Evolutionary conservation across 2,888 invertebrate genomes (phyloP).

Genomic region (Thelaira solivaga): DNA sequence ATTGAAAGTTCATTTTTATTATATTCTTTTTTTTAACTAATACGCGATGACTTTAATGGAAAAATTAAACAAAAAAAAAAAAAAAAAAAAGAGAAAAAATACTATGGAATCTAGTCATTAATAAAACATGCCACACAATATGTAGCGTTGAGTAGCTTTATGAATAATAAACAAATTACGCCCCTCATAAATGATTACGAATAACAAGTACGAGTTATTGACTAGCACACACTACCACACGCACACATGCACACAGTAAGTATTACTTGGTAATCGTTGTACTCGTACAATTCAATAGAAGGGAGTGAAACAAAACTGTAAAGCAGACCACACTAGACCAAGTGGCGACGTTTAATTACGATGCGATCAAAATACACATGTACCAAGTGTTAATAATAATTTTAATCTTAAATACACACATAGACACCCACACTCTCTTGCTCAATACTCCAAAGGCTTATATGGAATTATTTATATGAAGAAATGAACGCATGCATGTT

Average conservation of each 20-base stretch:
- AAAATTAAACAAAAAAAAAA: conserved; percentile 6
- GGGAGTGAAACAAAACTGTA: conserved; percentile 10
- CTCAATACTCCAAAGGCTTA: background rate
- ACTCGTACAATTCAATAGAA: background rate
- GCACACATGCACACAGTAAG: too few relatives aligned
- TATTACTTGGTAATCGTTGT: too few relatives aligned
- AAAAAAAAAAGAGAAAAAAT: background rate
- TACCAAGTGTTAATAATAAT: conserved; percentile 15
- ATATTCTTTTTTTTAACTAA: conserved; percentile 55
- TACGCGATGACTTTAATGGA: conserved; percentile 46
- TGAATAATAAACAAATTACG: conserved; percentile 39
- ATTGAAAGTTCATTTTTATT: conserved; percentile 20
- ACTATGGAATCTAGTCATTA: conserved; percentile 27
- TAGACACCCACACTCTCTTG: background rate
- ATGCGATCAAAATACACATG: conserved; percentile 1
- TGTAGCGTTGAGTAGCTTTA: conserved; percentile 4
- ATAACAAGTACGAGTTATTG: background rate
- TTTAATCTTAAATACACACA: conserved; percentile 25
- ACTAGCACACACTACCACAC: too few relatives aligned
- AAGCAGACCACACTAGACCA: conserved; percentile 57
- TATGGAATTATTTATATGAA: background rate
- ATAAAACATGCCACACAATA: conserved; percentile 34
- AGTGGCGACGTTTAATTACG: conserved; percentile 60
- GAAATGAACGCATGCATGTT: background rate
- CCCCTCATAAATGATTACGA: conserved; percentile 45